These are phyloP conservation scores for Mionectes olivaceus DNA, from an alignment of 2,797 vertebrate genomes.

Conservation along the genomic window DNA sequence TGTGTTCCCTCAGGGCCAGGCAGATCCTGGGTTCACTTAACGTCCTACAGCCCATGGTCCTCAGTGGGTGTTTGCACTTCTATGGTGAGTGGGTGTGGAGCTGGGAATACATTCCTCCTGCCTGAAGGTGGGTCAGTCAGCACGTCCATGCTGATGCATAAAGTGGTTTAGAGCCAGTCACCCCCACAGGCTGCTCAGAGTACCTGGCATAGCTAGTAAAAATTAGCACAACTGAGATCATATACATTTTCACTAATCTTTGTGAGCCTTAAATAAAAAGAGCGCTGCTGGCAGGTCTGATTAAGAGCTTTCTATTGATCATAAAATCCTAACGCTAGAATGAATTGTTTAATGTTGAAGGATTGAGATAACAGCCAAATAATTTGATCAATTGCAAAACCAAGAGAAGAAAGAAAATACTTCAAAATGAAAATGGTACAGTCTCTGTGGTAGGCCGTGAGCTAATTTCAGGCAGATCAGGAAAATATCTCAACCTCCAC, in stretches of 20 bases:
- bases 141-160: neutral
- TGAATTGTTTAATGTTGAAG: constrained; percentile 57
- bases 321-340: constrained; percentile 25
- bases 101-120: neutral
- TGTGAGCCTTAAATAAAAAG: constrained; percentile 22
- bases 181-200: neutral
- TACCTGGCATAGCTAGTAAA: constrained; percentile 20
- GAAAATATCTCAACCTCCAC: neutral
- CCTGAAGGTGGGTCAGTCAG: neutral
- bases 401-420: constrained; percentile 48
- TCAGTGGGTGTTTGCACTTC: neutral
- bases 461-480: neutral
- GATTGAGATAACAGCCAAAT: constrained; percentile 59
- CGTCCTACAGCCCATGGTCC: neutral
- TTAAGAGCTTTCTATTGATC: constrained; percentile 64
- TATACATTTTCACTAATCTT: constrained; percentile 59
- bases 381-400: constrained; percentile 43
- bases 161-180: neutral
- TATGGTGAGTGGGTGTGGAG: neutral
- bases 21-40: neutral
- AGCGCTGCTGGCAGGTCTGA: constrained; percentile 54
- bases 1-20: neutral
- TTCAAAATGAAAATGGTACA: neutral
- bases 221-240: constrained; percentile 46
- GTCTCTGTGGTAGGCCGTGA: neutral